Base-by-base conservation (phyloP, 2,888 invertebrate species). In the Spodoptera picta region DNA sequence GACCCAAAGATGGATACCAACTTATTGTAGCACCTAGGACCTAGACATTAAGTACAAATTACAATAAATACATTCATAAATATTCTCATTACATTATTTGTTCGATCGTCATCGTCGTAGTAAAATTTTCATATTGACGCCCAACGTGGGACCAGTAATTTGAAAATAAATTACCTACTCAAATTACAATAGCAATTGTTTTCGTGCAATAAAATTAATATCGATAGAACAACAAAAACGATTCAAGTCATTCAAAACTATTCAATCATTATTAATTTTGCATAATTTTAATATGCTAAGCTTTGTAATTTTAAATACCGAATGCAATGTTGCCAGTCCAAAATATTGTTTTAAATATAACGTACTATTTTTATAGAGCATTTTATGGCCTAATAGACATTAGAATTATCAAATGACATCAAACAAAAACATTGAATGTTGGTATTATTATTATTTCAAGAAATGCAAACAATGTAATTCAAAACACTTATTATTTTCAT, bases 1-100 rank as follows among this genome's bases (percentile, higher is more conserved):
- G 87, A 7, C 87, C 90, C 0, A 85, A 79, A 11, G 75, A 87
- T 43, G 92, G 92, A 31, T 90, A 88, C 63, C 67, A 81, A 41
- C 81, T 90, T 10, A 77, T 83, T 50, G 77, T 90, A 1, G 75
- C 82, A 57, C 79, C 82, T 90, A 1, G 75, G 82, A 57, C 79
- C 82, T 60, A 85, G 88, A 59, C 49, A 69, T 67, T 72, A 64
- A 65, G 2, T 50, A 47, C 14, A 43, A 48, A 23, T 45, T 3
- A 14, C 24, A 49, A 31, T 12, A 31, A 36, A 44, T 10, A 51
- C 12, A 6, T 3, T 43, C 7, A 27, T n/a, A 36, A 31, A 31
- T 36, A 4, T 47, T 23, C 14, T 42, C 36, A 11, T 2, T 27
- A 3, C 42, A 43, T 47, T 12, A 58, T 51, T 0, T 10, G 2